Evolutionary conservation across 2,888 invertebrate genomes (phyloP).

Genomic region (Noctua pronuba): DNA sequence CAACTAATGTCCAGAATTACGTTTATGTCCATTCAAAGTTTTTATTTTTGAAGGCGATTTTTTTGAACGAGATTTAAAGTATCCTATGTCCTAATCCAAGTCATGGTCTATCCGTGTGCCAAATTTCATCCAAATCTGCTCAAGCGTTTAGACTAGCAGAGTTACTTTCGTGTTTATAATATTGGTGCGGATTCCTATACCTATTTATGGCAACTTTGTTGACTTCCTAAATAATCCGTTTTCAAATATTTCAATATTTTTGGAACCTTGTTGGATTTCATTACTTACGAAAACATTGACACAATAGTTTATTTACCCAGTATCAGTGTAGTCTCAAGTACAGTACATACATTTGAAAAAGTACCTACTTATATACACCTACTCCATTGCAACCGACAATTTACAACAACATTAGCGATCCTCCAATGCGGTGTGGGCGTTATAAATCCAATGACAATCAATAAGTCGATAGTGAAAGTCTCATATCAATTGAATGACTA

Average conservation of each 20-base stretch:
- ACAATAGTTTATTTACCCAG: background rate
- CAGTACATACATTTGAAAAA: background rate
- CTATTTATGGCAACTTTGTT: background rate
- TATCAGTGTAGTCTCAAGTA: conserved; percentile 10
- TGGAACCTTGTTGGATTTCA: background rate
- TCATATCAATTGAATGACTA: conserved; percentile 51
- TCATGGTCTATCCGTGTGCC: background rate
- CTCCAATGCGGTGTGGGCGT: conserved; percentile 35
- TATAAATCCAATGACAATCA: conserved; percentile 55
- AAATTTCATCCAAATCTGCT: background rate
- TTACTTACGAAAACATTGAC: background rate
- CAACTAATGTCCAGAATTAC: background rate
- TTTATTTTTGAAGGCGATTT: too few species aligned
- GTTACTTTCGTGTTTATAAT: background rate
- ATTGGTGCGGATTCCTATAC: too few species aligned
- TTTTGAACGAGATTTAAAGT: too few species aligned
- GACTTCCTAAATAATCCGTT: background rate
- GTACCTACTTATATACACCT: conserved; percentile 14
- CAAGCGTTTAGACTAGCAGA: background rate
- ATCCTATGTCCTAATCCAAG: too few species aligned
- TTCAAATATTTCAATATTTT: background rate
- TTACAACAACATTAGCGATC: conserved; percentile 43
- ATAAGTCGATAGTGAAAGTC: conserved; percentile 55
- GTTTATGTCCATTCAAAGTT: too few species aligned
- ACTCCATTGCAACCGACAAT: conserved; percentile 27